Evolutionary conservation across 2,797 vertebrate genomes (phyloP).

Genomic region (Onychomys torridus): DNA sequence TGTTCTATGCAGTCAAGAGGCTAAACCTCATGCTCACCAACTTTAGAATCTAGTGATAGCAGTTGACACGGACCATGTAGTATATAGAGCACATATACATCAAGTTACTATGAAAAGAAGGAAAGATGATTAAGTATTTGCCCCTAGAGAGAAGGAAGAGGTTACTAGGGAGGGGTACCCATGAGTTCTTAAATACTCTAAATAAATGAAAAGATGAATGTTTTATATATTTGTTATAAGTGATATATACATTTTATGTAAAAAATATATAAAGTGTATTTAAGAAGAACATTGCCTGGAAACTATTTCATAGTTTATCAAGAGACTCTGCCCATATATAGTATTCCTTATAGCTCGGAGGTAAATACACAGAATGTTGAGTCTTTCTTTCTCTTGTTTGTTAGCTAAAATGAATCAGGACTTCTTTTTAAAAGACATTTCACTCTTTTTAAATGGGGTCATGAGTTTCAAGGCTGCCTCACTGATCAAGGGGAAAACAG

Average conservation of each 20-base stretch:
- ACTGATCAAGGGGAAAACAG: constrained; percentile 67
- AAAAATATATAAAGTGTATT: too few relatives aligned
- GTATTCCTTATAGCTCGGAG: constrained; percentile 37
- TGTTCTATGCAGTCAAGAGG: not conserved
- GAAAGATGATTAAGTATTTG: not conserved
- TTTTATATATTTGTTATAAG: not conserved
- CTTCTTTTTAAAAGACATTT: constrained; percentile 32
- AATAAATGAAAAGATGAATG: not conserved
- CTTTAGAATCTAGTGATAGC: not conserved
- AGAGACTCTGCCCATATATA: not conserved
- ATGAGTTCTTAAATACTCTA: not conserved
- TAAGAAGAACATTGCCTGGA: constrained; percentile 36
- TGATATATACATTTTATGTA: too few relatives aligned
- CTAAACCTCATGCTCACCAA: not conserved
- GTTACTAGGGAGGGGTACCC: not conserved
- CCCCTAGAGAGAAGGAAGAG: not conserved
- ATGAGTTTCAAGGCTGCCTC: constrained; percentile 72
- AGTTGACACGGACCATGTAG: not conserved
- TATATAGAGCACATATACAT: not conserved
- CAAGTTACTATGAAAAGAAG: constrained; percentile 9
- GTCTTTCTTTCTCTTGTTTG: constrained; percentile 33
- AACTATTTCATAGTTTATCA: constrained; percentile 46
- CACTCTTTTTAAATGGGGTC: constrained; percentile 61
- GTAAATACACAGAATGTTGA: not conserved
- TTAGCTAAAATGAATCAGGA: constrained; percentile 51